Evolutionary conservation across 1,140 invertebrate genomes (phyloP), one percentile per base, ranked within the genome.

Genomic region (Charaxes varanes): DNA sequence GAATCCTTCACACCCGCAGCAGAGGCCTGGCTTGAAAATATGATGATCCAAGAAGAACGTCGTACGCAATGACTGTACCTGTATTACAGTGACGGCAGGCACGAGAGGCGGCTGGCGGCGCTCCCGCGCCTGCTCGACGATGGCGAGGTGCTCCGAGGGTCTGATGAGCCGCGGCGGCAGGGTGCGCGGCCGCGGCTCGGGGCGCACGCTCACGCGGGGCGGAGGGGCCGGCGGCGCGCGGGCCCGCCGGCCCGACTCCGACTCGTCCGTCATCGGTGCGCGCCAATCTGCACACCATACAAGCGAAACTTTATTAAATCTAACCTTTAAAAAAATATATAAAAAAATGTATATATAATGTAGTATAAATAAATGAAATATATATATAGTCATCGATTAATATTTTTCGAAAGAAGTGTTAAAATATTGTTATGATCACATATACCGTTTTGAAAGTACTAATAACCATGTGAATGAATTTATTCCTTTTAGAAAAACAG

Each of bases 201-300:
- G 62, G 16, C 50, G 53, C 30, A 41, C 47, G 46, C 36, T 37
- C 36, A 45, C 41, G 27, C 63, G 67, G 41, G 66, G 72, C 57
- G 69, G 72, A 23, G 71, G 67, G 52, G 69, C 59, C 23, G 67
- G 62, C 36, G 58, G 49, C 31, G 48, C 41, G 44, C 69, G 67
- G 42, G 70, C 57, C 36, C 59, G 59, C 61, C 70, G 57, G 24
- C 53, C 69, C 55, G 62, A 68, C 62, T 77, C 72, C 61, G 69
- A 53, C 44, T 77, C 76, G 46, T 80, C 76, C 35, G 70, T 54
- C 76, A 80, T 80, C 61, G 76, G 76, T 51, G 72, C 71, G 71
- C 76, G 76, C 76, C 76, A 80, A 80, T 80, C 76, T 80, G 60
- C 17, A 17, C 32, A 53, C 34, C 54, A 65, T 26, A 22, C 23